phyloP scores from a whole-genome alignment of 1,140 invertebrate genomes.

The Lamellibrachia luymesi region DNA sequence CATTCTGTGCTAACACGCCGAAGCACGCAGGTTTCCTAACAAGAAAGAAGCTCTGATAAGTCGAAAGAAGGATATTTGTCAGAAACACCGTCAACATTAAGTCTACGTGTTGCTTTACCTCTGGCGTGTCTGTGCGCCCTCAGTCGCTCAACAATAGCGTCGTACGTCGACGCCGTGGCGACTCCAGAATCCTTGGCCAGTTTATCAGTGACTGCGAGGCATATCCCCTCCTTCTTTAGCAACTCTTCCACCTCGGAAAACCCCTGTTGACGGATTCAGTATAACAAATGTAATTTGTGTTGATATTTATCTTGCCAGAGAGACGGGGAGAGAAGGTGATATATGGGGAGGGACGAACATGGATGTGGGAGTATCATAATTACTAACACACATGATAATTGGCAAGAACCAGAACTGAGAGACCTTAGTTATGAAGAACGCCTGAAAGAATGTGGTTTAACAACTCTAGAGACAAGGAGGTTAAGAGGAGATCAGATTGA shows the following conservation, averaged over 20 bases:
- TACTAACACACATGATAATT: too few relatives aligned
- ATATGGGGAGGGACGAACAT: background rate
- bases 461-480: too few relatives aligned
- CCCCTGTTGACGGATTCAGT: conserved; percentile 64
- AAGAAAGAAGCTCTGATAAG: too few relatives aligned
- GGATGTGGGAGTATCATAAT: too few relatives aligned
- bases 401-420: too few relatives aligned
- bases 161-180: conserved; percentile 80
- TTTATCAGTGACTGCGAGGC: conserved; percentile 90
- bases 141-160: conserved; percentile 80
- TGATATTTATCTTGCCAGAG: background rate
- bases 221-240: conserved; percentile 77
- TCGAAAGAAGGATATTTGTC: conserved; percentile 6
- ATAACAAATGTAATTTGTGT: background rate
- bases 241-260: conserved; percentile 88
- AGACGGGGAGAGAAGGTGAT: background rate
- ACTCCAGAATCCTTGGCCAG: conserved; percentile 94
- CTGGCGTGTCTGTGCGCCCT: conserved; percentile 79
- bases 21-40: too few relatives aligned
- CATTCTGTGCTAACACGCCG: too few relatives aligned
- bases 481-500: too few relatives aligned
- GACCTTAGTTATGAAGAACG: too few relatives aligned
- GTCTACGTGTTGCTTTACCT: conserved; percentile 63
- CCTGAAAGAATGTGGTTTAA: too few relatives aligned
- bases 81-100: background rate